A percentile compares a stretch with the other conserved stretches of the same genome.
These are phyloP conservation scores for Chymomyza costata DNA, from an alignment of 1,140 invertebrate species.

Conservation along the genomic window DNA sequence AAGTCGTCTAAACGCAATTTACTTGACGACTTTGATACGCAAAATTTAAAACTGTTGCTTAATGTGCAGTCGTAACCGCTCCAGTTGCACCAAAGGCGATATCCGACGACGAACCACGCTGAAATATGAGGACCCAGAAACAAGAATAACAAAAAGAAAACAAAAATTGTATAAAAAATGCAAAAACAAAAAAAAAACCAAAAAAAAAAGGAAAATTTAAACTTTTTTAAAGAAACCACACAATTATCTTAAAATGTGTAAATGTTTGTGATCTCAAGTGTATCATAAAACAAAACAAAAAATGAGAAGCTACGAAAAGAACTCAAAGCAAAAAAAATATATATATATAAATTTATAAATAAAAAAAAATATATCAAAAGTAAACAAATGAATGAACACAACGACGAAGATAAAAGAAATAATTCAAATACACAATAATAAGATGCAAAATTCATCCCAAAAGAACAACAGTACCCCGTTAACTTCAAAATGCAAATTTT, in stretches of 20 bases:
- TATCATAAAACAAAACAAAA: slow-evolving; percentile 64
- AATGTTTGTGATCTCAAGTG: slow-evolving; percentile 75
- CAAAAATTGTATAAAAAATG: slow-evolving; percentile 62
- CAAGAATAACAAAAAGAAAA: slow-evolving; percentile 41
- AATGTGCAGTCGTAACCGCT: slow-evolving; percentile 77
- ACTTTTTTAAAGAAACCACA: slow-evolving; percentile 52
- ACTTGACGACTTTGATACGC: slow-evolving; percentile 74
- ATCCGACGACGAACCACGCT: slow-evolving; percentile 19
- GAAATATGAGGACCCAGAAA: slow-evolving; percentile 53
- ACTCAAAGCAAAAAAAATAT: slow-evolving; percentile 20
- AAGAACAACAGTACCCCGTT: slow-evolving; percentile 23
- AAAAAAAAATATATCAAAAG: slow-evolving; percentile 18
- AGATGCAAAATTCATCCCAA: slow-evolving; percentile 66
- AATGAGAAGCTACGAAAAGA: slow-evolving; percentile 53
- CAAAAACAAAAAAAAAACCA: slow-evolving; percentile 39
- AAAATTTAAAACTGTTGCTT: slow-evolving; percentile 77
- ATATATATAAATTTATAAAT: slow-evolving; percentile 19
- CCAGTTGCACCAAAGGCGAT: slow-evolving; percentile 16
- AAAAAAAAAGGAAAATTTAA: slow-evolving; percentile 54
- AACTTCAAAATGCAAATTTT: slow-evolving; percentile 63
- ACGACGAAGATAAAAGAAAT: slow-evolving; percentile 25
- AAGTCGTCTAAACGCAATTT: slow-evolving; percentile 72
- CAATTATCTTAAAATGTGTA: slow-evolving; percentile 30
- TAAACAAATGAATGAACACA: slow-evolving; percentile 41
- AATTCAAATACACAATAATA: slow-evolving; percentile 46